Evolutionary conservation across 2,888 invertebrate species (phyloP).

Genomic region (Cerceris rybyensis): DNA sequence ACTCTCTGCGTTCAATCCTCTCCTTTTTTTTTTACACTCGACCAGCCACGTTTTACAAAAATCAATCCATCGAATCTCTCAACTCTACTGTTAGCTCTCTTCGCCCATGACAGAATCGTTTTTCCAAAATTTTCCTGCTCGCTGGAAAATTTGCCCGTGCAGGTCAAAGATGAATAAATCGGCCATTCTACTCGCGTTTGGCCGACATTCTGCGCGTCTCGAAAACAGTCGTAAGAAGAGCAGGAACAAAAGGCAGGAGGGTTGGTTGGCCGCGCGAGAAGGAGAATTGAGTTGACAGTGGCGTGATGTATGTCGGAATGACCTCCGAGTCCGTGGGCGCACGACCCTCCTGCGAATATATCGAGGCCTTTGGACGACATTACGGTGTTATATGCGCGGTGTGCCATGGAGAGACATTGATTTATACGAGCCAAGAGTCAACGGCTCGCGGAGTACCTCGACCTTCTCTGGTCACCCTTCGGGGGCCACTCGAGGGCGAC

Average conservation of each 20-base stretch:
- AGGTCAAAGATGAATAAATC: background rate
- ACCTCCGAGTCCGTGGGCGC: conserved; percentile 61
- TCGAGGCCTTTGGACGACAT: conserved; percentile 67
- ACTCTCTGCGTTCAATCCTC: background rate
- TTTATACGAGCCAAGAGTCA: conserved; percentile 68
- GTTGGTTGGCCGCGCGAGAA: conserved; percentile 25
- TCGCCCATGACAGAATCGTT: no score
- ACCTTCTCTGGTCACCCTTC: conserved; percentile 36
- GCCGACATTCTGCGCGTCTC: background rate
- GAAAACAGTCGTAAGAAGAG: conserved; percentile 6
- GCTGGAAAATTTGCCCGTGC: background rate
- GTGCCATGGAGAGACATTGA: conserved; percentile 72
- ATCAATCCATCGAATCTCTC: background rate
- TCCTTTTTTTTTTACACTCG: background rate
- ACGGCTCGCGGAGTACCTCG: conserved; percentile 44
- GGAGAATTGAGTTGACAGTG: conserved; percentile 57
- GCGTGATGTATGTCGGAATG: conserved; percentile 70
- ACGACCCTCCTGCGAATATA: conserved; percentile 66
- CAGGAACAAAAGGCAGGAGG: conserved; percentile 18
- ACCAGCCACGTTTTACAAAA: background rate
- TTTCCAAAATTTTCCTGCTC: no score
- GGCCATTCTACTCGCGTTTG: background rate
- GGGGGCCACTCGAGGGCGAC: conserved; percentile 34
- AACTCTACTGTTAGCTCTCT: no score
- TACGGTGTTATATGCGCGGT: conserved; percentile 67